phyloP scores from a whole-genome alignment of 1,140 invertebrate genomes.

The Drosophila suzukii region DNA sequence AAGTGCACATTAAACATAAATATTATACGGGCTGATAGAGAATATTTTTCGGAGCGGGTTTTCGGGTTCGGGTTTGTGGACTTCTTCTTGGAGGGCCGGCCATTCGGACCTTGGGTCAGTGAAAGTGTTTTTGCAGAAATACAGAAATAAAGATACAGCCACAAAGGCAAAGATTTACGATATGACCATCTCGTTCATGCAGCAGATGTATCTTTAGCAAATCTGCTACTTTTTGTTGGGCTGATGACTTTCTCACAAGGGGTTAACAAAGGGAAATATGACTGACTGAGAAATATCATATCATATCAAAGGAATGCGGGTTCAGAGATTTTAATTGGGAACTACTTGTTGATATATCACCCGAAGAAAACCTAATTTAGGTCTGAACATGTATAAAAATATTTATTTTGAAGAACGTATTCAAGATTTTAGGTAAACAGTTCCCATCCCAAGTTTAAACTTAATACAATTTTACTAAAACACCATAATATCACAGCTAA shows the following conservation, averaged over 20 bases:
- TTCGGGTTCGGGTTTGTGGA: slow-evolving; percentile 1
- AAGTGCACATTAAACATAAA: slow-evolving; percentile 37
- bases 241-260: slow-evolving; percentile 42
- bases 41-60: slow-evolving; percentile 12
- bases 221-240: slow-evolving; percentile 26
- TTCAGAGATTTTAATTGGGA: neutral
- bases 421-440: neutral
- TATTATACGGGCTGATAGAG: slow-evolving; percentile 21
- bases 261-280: slow-evolving; percentile 7
- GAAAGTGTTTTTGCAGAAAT: slow-evolving; percentile 67
- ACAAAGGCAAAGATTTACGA: slow-evolving; percentile 69
- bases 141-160: slow-evolving; percentile 56
- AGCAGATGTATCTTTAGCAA: slow-evolving; percentile 53
- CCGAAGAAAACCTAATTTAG: too few relatives aligned
- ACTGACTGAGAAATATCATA: slow-evolving; percentile 20
- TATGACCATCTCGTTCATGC: slow-evolving; percentile 53
- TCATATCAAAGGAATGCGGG: slow-evolving; percentile 1
- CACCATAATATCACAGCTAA: neutral
- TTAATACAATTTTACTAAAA: neutral
- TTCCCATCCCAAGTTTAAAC: neutral
- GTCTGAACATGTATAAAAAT: too few relatives aligned
- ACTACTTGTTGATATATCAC: neutral
- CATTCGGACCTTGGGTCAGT: slow-evolving; percentile 47
- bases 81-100: slow-evolving; percentile 10
- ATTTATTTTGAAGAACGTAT: too few relatives aligned